These are phyloP conservation scores for Diarsia dahlii DNA, from an alignment of 2,888 invertebrate species.

Conservation along the genomic window DNA sequence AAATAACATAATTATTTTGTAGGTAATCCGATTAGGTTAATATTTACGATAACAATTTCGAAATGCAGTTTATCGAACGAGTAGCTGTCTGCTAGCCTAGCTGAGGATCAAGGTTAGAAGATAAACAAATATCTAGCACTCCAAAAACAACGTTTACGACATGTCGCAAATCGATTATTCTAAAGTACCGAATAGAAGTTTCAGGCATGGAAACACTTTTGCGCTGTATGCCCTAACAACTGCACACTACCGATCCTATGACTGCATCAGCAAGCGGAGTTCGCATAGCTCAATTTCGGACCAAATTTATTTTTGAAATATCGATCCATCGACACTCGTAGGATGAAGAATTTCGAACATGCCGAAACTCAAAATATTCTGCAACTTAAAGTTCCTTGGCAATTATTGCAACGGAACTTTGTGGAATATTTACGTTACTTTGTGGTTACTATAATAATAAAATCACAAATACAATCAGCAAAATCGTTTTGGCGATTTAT, in stretches of 20 bases:
- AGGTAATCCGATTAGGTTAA: constrained; percentile 22
- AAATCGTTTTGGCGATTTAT: background rate
- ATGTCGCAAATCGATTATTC: constrained; percentile 16
- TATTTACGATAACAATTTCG: constrained; percentile 39
- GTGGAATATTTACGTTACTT: background rate
- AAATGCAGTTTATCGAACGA: constrained; percentile 20
- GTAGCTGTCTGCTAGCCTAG: background rate
- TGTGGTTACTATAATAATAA: background rate
- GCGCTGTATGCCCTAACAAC: too few relatives aligned
- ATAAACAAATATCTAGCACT: constrained; percentile 19
- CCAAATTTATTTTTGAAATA: background rate
- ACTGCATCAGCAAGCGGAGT: too few relatives aligned
- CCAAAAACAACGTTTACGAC: constrained; percentile 32
- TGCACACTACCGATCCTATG: too few relatives aligned
- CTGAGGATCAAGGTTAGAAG: constrained; percentile 54
- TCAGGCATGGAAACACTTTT: background rate
- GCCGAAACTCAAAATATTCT: background rate
- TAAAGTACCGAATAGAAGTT: background rate
- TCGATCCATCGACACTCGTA: too few relatives aligned
- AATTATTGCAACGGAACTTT: background rate
- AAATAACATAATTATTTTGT: constrained; percentile 12
- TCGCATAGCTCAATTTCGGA: too few relatives aligned
- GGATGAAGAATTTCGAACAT: background rate
- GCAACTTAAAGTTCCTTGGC: background rate
- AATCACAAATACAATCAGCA: background rate